These are phyloP conservation scores for Falco biarmicus DNA, from an alignment of 2,797 vertebrate genomes.

Conservation along the genomic window DNA sequence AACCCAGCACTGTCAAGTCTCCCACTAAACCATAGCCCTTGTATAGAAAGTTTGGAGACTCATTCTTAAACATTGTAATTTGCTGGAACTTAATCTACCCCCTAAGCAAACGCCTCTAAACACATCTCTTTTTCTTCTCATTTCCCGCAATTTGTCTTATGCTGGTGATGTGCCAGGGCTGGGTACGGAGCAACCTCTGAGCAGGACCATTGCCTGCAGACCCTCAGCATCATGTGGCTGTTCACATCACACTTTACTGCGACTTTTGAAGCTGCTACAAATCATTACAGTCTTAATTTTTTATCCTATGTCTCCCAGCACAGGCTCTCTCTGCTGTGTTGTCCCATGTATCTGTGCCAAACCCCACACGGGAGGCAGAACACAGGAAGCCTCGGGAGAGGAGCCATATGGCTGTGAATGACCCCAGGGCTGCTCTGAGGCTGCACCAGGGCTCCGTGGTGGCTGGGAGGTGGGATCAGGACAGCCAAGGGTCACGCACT, in stretches of 20 bases:
- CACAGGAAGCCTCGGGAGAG: neutral
- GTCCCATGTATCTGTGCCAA: neutral
- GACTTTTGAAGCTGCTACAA: neutral
- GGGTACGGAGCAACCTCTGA: neutral
- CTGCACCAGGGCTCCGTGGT: accelerated
- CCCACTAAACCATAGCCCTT: neutral
- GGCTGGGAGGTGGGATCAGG: neutral
- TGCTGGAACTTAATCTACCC: neutral
- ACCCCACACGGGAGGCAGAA: neutral
- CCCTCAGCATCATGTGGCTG: neutral
- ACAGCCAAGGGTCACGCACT: accelerated
- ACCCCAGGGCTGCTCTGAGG: neutral
- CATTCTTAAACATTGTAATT: neutral
- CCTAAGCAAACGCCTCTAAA: neutral
- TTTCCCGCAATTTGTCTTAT: neutral
- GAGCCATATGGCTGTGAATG: neutral
- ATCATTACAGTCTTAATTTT: neutral
- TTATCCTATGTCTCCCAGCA: neutral
- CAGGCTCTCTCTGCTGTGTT: accelerated
- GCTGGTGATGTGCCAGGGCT: neutral
- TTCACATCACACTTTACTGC: neutral
- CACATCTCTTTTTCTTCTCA: neutral
- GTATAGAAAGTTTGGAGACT: neutral
- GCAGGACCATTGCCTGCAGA: neutral
- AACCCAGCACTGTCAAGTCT: too few species aligned